Base-by-base conservation (phyloP, 2,888 invertebrate species). In the Sipha maydis region DNA sequence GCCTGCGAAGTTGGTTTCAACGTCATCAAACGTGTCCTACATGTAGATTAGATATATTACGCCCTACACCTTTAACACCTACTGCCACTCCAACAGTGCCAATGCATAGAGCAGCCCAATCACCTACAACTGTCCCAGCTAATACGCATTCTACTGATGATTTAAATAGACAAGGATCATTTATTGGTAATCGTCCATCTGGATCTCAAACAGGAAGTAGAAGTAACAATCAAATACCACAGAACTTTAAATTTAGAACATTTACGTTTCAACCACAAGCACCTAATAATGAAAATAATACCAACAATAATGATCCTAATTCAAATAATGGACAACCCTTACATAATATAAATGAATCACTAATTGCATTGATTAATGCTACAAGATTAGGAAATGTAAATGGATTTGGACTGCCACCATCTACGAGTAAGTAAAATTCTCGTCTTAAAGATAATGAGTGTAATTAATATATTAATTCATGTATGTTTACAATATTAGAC, bases 11-110 rank as follows among this genome's bases (percentile, higher is more conserved):
- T 71, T 99, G 99, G 99, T 99, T 99, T 93, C 99, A 99, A 93
- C 95, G 99, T 17, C 99, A 99, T 92, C 99, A 99, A 93, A 99
- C 99, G 8, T 99, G 99, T 92, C 99, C 99, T 1, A 99, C 99
- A 8, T 99, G 99, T 92, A 95, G 99, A 25, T 94, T 98, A 90
- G 98, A 99, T 92, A 98, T 95, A 85, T 92, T 95, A 83, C 92
- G 93, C 89, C 92, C 93, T 84, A 90, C 90, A 31, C 90, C 90
- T 5, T 91, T 90, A 71, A 91, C 91, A 90, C 14, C 83, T 73
- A 89, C 89, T 28, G 7, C 3, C 11, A 25, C 71, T 9, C 14
- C 61, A 31, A 2, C 19, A 17, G n/a, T 25, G 8, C n/a, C 41
- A n/a, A 34, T 25, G 19, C 21, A 0, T 48, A 69, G 28, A n/a